phyloP scores from a whole-genome alignment of 2,797 vertebrate genomes.

The Acropternis orthonyx region DNA sequence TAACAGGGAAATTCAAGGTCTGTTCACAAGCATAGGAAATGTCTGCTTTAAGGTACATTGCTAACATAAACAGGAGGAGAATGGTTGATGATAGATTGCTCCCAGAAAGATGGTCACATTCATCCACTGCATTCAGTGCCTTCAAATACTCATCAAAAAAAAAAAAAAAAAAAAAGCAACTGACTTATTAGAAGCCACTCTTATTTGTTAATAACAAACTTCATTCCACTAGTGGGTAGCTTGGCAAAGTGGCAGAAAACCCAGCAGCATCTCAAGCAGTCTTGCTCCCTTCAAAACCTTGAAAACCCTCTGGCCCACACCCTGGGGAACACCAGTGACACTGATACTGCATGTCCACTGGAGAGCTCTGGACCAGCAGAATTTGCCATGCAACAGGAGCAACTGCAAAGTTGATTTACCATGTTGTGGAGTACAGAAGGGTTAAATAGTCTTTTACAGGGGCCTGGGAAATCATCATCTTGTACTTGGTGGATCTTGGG shows the following conservation, averaged over 20 bases:
- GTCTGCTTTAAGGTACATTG: background rate
- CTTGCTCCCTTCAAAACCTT: background rate
- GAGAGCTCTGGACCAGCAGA: background rate
- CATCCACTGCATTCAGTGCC: background rate
- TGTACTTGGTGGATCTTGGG: background rate
- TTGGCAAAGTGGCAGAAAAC: background rate
- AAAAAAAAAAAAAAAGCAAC: too few relatives aligned
- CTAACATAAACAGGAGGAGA: background rate
- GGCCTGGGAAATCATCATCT: accelerated
- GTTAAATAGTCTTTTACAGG: background rate
- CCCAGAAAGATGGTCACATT: background rate
- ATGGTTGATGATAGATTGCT: background rate
- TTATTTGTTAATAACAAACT: background rate
- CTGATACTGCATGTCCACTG: background rate
- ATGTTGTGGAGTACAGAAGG: background rate
- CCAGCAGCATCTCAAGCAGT: background rate
- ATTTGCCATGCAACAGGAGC: background rate
- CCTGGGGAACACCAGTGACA: background rate
- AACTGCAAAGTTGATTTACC: background rate
- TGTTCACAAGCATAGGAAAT: background rate
- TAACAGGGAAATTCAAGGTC: background rate
- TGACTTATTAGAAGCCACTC: background rate
- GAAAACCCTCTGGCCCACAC: background rate
- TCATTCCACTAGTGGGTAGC: background rate
- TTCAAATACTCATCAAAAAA: constrained; percentile 16